Evolutionary conservation across 92 coral and sea anemone species (phyloP), one percentile per base, ranked within the genome.

Genomic region (Zoanthus solanderi): DNA sequence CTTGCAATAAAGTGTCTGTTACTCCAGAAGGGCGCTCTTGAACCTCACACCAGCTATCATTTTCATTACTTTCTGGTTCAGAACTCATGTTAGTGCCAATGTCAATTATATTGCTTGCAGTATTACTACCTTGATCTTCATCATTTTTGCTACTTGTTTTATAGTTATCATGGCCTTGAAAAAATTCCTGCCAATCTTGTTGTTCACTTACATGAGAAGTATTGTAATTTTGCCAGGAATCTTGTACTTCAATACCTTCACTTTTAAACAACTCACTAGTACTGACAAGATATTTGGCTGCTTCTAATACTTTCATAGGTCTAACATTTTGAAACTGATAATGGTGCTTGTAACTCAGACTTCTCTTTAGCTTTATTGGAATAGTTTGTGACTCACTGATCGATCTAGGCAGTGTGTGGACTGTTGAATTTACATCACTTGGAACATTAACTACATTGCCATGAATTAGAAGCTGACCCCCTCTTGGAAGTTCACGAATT

Each of bases 391-490:
- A 61, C 28, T 61, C 28, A 61, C 68, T 61, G 29, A 61, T 61
- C 68, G 68, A 61, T 61, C 68, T 15, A 61, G 68, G 68, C 68
- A 61, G 68, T 61, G 68, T 61, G 68, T 61, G 68, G 68, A 83
- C 87, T 30, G 87, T 83, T 66, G 87, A 65, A 69, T 83, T 83
- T 14, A 83, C 87, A 83, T 83, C 78, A 83, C 77, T 75, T 13
- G 87, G 78, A 32, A 68, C 87, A 83, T 83, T 83, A 83, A 83
- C 87, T 63, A 83, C 89, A 86, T 86, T 86, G 9, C 89, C 89
- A 86, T 75, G 89, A 15, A 86, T 86, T 23, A 48, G 42, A 28
- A 85, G 32, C 78, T 85, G 88, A 10, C 81, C 50, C 44, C 88
- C 88, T 72, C 88, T 85, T 48, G 88, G 80, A 65, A 86, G 69